Base-by-base conservation (phyloP, 2,797 vertebrate genomes). In the Alosa sapidissima region DNA sequence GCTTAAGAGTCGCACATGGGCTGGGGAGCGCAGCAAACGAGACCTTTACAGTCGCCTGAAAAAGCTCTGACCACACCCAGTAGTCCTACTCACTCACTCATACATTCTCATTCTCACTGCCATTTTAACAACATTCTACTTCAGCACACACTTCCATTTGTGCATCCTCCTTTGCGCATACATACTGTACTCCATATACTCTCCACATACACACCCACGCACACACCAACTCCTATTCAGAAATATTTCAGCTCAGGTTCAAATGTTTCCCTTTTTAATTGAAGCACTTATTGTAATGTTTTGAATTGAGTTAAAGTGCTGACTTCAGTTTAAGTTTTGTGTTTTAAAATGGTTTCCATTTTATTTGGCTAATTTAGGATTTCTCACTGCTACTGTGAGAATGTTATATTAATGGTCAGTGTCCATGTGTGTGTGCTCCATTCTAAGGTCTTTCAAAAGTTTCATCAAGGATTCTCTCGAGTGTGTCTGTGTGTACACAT, bases 1-100 rank as follows among this genome's bases (percentile, higher is more conserved):
- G n/a, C 91, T 96, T 2, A 97, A 95, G 93, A 98, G 97, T 10
- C 95, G 97, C 5, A 98, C 97, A 0, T 98, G 97, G 97, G 96
- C 96, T 0, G 97, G 97, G 0, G 97, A 98, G 88, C 95, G 95
- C 87, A 97, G 98, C 95, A 96, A 97, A 90, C 91, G 97, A 28
- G 96, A 97, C 87, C 95, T 97, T 88, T 98, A 97, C 91, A 95
- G 94, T 90, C 95, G 96, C 0, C 94, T 97, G 86, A 98, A 99
- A 95, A 98, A 98, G 87, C 91, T 95, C 81, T 98, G 91, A 98
- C 85, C 81, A 2, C 81, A 48, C 41, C 41, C 1, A 41, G 41
- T 41, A 2, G 41, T 41, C 41, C 41, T 41, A 82, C 62, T 36
- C 9, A 13, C 28, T 6, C 28, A 19, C 55, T 8, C 5, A 0